phyloP scores from a whole-genome alignment of 2,888 invertebrate genomes.

The Melieria omissa region DNA sequence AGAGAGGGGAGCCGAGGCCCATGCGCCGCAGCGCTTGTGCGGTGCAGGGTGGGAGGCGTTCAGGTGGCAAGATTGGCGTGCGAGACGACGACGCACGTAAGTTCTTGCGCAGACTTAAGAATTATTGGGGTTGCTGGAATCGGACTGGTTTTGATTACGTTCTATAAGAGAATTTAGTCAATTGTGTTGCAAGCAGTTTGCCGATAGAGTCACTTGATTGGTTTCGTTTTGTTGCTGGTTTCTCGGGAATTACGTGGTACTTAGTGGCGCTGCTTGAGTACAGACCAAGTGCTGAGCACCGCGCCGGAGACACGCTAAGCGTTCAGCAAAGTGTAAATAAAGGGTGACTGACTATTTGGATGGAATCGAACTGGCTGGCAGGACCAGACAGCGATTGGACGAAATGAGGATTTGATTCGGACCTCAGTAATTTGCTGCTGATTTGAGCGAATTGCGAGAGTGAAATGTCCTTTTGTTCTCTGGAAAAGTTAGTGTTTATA shows the following conservation, averaged over 20 bases:
- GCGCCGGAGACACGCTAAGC: too few relatives aligned
- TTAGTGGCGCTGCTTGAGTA: slow-evolving; percentile 32
- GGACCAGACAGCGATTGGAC: too few relatives aligned
- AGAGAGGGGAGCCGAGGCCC: background rate
- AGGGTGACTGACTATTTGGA: too few relatives aligned
- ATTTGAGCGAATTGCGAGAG: too few relatives aligned
- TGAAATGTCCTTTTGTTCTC: too few relatives aligned
- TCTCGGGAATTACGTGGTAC: slow-evolving; percentile 32
- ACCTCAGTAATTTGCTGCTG: background rate
- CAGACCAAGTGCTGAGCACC: background rate
- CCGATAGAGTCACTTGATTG: slow-evolving; percentile 62
- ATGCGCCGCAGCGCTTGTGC: slow-evolving; percentile 39
- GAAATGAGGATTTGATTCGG: background rate
- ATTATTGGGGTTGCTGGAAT: slow-evolving; percentile 52
- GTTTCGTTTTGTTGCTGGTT: slow-evolving; percentile 50
- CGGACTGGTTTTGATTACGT: slow-evolving; percentile 44
- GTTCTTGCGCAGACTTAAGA: slow-evolving; percentile 38
- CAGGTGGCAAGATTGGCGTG: slow-evolving; percentile 20
- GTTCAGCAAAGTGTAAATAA: too few relatives aligned
- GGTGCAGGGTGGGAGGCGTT: slow-evolving; percentile 39
- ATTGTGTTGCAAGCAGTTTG: slow-evolving; percentile 3
- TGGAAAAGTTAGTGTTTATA: background rate
- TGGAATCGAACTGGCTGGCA: too few relatives aligned
- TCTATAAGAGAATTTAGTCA: slow-evolving; percentile 37
- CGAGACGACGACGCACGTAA: background rate